Conservation (phyloP, 2,113 vertebrate genomes). For the Larimichthys crocea region DNA sequence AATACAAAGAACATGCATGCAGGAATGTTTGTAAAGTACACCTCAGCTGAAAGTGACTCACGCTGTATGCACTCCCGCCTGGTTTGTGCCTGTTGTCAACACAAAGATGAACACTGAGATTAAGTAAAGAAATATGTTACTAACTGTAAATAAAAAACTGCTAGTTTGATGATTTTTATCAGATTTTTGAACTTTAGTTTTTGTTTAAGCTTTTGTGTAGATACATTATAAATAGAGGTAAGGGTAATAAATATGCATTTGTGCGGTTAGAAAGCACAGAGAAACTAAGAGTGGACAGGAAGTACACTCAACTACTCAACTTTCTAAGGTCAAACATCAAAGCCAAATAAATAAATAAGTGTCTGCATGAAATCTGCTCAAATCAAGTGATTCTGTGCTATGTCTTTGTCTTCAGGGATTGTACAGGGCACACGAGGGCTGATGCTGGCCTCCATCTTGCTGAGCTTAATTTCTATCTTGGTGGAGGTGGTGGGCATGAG, state of each 20-base stretch:
- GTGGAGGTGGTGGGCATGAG: slow-evolving; percentile 90
- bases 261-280: background rate
- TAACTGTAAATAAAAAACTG: background rate
- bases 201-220: background rate
- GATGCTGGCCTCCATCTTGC: slow-evolving; percentile 89
- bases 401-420: slow-evolving; percentile 77
- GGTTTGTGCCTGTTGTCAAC: background rate
- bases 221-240: background rate
- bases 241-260: background rate
- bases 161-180: background rate
- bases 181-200: background rate
- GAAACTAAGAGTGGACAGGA: background rate
- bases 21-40: background rate
- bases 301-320: background rate
- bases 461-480: slow-evolving; percentile 84
- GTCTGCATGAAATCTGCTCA: slow-evolving; percentile 8
- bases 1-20: background rate
- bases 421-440: slow-evolving; percentile 91
- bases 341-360: background rate
- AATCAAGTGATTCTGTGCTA: background rate
- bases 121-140: background rate
- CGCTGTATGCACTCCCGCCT: background rate
- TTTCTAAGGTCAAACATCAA: background rate
- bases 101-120: background rate
- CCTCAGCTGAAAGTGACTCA: background rate